A percentile compares a stretch with the other conserved stretches of the same genome.
Evolutionary conservation across 2,888 invertebrate species (phyloP).

Genomic region (Callosobruchus maculatus): DNA sequence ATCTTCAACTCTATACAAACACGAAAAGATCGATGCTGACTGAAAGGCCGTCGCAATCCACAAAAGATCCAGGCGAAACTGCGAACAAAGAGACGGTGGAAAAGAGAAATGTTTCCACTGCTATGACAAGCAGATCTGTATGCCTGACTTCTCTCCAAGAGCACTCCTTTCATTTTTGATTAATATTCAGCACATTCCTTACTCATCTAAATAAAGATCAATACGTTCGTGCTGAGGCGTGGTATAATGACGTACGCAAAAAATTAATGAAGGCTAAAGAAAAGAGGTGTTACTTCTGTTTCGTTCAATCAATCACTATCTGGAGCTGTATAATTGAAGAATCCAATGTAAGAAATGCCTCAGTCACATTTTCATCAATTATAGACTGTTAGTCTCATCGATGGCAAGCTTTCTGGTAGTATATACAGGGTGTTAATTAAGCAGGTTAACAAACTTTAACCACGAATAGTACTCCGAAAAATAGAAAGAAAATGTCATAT

Average conservation of each 20-base stretch:
- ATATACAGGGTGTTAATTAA: too few species aligned
- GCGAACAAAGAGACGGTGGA: neutral
- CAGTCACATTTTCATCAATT: too few species aligned
- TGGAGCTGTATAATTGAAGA: too few species aligned
- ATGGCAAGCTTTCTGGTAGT: too few species aligned
- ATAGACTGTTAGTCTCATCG: too few species aligned
- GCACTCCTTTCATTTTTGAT: neutral
- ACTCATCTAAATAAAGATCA: neutral
- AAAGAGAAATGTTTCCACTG: neutral
- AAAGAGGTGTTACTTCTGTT: neutral
- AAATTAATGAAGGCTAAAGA: neutral
- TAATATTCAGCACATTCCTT: neutral
- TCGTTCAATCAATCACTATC: too few species aligned
- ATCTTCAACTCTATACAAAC: neutral
- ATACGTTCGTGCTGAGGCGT: neutral
- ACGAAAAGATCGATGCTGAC: neutral
- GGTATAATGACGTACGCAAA: neutral
- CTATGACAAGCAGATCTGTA: neutral
- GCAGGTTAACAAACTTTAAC: too few species aligned
- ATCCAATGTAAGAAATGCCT: too few species aligned
- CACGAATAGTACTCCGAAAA: too few species aligned
- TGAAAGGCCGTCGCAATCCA: neutral
- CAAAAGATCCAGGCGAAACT: neutral
- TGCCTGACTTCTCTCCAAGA: neutral
- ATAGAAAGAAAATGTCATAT: too few species aligned